Base-by-base conservation (phyloP, 2,797 vertebrate genomes). In the Malurus leucopterus region DNA sequence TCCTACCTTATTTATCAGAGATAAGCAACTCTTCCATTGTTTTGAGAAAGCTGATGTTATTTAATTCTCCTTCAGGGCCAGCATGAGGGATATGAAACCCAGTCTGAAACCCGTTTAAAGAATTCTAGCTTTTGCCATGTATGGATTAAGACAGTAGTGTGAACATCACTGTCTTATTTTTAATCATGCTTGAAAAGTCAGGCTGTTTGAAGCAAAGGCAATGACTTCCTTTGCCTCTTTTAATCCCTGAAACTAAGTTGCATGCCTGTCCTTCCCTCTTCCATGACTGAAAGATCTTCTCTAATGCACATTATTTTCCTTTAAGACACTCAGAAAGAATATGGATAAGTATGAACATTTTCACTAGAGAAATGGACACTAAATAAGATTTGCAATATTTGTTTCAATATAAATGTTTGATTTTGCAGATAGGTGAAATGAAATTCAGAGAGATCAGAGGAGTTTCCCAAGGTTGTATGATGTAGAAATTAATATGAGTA, bases 151-250 rank as follows among this genome's bases (percentile, higher is more conserved):
- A 90, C 1, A 17, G 40, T 34, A 16, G n/a, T 80, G 70, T 91
- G 89, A 92, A 81, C 72, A 54, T 83, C 69, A 74, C 47, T 84
- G 84, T 38, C 71, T 92, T 83, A 47, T 62, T 93, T 94, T 88
- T 38, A 85, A 81, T 86, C 34, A 65, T 63, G 73, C 73, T 88
- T 95, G 79, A 90, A 75, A 91, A 89, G 86, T 92, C 73, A 84
- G 50, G 9, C 64, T 77, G 30, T 89, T 88, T 80, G 34, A 82
- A 86, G 73, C 38, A 89, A 93, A 93, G 32, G 62, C 41, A 64
- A 30, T 92, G 90, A 94, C 73, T 58, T 91, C 72, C 72, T 88
- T 81, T 93, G 46, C 77, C 24, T 87, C 51, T 81, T 86, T 71
- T 93, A 93, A 92, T 93, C 87, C 86, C n/a, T 32, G 85, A 77